Conservation (phyloP, 1,140 invertebrate genomes). For the Aphaenogaster ashmeadi region DNA sequence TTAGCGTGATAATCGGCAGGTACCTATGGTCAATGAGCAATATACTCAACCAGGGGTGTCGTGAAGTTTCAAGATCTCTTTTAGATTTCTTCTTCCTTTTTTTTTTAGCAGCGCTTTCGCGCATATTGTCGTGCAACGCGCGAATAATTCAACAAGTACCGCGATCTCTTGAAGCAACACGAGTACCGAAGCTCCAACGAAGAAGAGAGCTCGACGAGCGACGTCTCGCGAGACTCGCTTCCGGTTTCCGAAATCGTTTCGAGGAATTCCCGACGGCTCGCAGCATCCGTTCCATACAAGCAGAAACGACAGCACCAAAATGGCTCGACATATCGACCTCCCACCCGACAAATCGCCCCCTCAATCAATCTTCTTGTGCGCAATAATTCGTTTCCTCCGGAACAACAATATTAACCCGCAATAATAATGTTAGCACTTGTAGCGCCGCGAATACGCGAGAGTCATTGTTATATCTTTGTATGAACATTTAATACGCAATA, state of each 20-base stretch:
- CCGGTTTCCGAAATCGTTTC: slow-evolving; percentile 18
- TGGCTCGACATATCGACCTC: slow-evolving; percentile 58
- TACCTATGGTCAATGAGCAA: slow-evolving; percentile 34
- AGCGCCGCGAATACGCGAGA: slow-evolving; percentile 37
- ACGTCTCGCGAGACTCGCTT: slow-evolving; percentile 22
- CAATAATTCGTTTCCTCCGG: slow-evolving; percentile 67
- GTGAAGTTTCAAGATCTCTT: not conserved
- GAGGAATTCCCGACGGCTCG: slow-evolving; percentile 33
- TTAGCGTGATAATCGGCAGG: slow-evolving; percentile 1
- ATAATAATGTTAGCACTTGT: slow-evolving; percentile 70
- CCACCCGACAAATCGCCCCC: slow-evolving; percentile 40
- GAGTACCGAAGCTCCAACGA: slow-evolving; percentile 20
- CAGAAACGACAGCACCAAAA: slow-evolving; percentile 44
- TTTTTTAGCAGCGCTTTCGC: not conserved
- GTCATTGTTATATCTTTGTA: slow-evolving; percentile 81
- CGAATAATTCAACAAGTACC: not conserved
- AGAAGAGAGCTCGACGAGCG: not conserved
- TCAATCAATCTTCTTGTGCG: slow-evolving; percentile 44
- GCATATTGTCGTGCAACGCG: slow-evolving; percentile 29
- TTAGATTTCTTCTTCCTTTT: not conserved
- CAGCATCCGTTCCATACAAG: slow-evolving; percentile 44
- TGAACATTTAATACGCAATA: slow-evolving; percentile 81
- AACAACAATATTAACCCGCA: slow-evolving; percentile 70
- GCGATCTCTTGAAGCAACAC: not conserved
- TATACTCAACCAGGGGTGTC: slow-evolving; percentile 45